Evolutionary conservation across 2,113 vertebrate species (phyloP).

Genomic region (rabbit (Oryctolagus cuniculus)): mOryCun1.1 NC_091435.1:20619001-20619500

Average conservation of each 20-base stretch:
- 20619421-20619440: not conserved
- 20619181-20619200: not conserved
- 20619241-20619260: not conserved
- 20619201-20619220: not conserved
- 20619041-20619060: not conserved
- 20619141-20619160: not conserved
- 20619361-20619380: not conserved
- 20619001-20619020: not conserved
- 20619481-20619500: not conserved
- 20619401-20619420: not conserved
- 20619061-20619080: not conserved
- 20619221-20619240: not conserved
- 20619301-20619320: not conserved
- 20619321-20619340: not conserved
- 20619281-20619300: not conserved
- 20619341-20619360: not conserved
- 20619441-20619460: not conserved
- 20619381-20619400: not conserved
- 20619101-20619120: rapidly evolving
- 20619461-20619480: not conserved
- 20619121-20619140: not conserved
- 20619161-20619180: rapidly evolving
- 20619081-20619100: not conserved
- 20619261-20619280: not conserved
- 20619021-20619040: not conserved